Percentiles rank a stretch among this genome's conserved stretches.
Conservation (phyloP, 2,888 invertebrate genomes). For the Metacarcinus magister region DNA sequence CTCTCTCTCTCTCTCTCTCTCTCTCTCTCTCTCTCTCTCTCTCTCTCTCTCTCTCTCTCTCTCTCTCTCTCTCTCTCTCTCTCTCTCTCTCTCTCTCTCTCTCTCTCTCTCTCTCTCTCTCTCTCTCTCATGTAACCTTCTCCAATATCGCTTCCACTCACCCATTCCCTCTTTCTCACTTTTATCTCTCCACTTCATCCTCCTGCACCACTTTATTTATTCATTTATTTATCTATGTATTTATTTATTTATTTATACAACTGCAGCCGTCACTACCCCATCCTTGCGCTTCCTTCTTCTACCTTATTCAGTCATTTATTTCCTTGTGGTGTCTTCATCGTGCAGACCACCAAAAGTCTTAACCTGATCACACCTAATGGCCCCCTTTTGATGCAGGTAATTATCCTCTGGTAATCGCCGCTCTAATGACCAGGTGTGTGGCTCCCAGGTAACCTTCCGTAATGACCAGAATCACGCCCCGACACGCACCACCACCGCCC, state of each 20-base stretch:
- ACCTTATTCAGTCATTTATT: not conserved
- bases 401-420: constrained; percentile 32
- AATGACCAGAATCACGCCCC: constrained; percentile 10
- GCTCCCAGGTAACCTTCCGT: not conserved
- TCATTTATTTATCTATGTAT: not conserved
- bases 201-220: not conserved
- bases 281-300: not conserved
- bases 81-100: too few relatives aligned
- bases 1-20: too few relatives aligned
- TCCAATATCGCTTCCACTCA: too few relatives aligned
- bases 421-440: constrained; percentile 41
- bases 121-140: too few relatives aligned
- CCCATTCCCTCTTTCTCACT: too few relatives aligned
- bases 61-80: too few relatives aligned
- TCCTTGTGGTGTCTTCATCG: not conserved
- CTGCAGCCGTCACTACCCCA: not conserved
- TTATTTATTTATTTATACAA: not conserved
- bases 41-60: too few relatives aligned
- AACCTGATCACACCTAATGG: not conserved
- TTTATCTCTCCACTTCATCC: too few relatives aligned
- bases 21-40: too few relatives aligned
- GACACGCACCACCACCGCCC: not conserved
- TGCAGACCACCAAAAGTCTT: not conserved
- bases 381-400: constrained; percentile 10
- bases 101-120: too few relatives aligned